These are phyloP conservation scores for Daphoenositta chrysoptera DNA, from an alignment of 2,113 vertebrate species.

Conservation along the genomic window DNA sequence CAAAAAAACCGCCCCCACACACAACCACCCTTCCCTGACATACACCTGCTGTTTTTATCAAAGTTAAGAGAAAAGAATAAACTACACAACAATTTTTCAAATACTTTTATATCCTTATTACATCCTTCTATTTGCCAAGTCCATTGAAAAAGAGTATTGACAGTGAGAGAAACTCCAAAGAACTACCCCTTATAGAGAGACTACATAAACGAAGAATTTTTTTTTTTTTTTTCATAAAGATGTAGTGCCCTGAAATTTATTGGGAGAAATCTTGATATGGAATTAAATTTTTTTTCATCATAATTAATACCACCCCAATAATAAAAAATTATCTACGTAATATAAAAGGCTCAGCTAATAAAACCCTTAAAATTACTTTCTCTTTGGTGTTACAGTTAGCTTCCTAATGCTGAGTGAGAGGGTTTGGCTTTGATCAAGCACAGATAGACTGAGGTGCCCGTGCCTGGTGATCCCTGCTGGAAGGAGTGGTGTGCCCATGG, in stretches of 20 bases:
- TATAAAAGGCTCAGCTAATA: background rate
- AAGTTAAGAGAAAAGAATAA: background rate
- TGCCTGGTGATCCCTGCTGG: background rate
- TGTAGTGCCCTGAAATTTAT: background rate
- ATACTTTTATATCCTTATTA: background rate
- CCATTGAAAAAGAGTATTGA: background rate
- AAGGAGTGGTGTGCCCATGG: background rate
- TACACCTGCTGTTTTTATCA: fast-evolving
- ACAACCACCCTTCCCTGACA: fast-evolving
- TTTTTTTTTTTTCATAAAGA: background rate
- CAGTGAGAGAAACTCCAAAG: background rate
- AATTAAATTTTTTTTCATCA: background rate
- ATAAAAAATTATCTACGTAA: background rate
- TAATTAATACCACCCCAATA: background rate
- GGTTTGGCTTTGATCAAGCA: background rate
- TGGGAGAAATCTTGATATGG: background rate
- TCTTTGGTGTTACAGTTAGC: background rate
- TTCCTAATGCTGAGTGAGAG: background rate
- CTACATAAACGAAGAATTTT: background rate
- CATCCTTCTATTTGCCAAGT: background rate
- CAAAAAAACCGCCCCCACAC: fast-evolving
- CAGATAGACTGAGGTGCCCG: background rate
- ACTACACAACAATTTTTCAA: fast-evolving
- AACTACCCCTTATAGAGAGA: fast-evolving
- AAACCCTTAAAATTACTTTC: background rate